These are phyloP conservation scores for Lissocephala sabroskyi DNA, from an alignment of 2,888 invertebrate species.

Conservation along the genomic window DNA sequence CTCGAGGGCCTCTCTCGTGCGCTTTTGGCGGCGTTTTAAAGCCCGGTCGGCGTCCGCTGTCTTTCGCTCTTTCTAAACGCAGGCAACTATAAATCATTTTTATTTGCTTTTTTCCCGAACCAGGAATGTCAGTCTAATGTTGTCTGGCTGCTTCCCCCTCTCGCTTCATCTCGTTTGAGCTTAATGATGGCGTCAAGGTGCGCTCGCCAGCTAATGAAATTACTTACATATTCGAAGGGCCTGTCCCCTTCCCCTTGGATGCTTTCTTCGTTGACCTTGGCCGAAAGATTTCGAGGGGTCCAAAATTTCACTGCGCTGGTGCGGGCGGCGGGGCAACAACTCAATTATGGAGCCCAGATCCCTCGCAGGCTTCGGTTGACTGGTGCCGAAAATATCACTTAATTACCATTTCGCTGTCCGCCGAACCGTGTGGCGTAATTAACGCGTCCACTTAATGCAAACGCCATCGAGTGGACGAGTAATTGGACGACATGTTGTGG, in stretches of 20 bases:
- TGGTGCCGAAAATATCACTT: constrained; percentile 70
- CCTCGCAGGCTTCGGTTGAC: no score
- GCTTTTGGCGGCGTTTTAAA: constrained; percentile 26
- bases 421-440: constrained; percentile 64
- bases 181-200: no score
- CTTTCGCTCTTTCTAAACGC: constrained; percentile 51
- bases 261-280: no score
- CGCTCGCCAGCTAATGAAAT: no score
- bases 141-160: no score
- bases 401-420: constrained; percentile 67
- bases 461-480: constrained; percentile 71
- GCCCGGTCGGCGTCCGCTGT: constrained; percentile 32
- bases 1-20: constrained; percentile 4
- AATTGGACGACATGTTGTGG: constrained; percentile 68
- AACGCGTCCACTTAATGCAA: constrained; percentile 72
- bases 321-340: no score
- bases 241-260: no score
- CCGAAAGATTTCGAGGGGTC: no score
- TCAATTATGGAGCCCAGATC: no score
- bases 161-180: no score
- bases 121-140: constrained; percentile 36
- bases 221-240: no score
- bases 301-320: no score
- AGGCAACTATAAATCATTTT: constrained; percentile 59
- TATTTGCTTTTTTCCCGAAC: constrained; percentile 45